Evolutionary conservation across 2,797 vertebrate species (phyloP), one percentile per base, ranked within the genome.

Genomic region (Phataginus tetradactyla): DNA sequence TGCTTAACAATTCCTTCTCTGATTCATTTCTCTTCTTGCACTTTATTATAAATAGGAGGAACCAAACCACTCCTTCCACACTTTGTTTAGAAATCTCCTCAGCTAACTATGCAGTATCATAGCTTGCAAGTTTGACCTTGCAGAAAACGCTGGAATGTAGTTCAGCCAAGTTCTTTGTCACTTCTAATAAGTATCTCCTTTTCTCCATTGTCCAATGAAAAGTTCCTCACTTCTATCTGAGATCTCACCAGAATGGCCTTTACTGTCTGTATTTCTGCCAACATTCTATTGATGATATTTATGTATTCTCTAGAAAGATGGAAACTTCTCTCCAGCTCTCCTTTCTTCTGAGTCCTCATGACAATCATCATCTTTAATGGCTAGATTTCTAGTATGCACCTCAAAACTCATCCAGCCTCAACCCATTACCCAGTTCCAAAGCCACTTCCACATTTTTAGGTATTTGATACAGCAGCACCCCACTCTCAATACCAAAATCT

Each of bases 31-130:
- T 92, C 61, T 94, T 81, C 20, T 45, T 94, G n/a, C 6, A 18
- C 92, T 93, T 90, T 93, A 85, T 15, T 80, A 11, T 92, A 77
- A 77, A 17, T 23, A 80, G 77, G 17, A 66, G 39, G 71, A 75
- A 59, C 32, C 64, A 74, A 90, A 55, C 7, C 11, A 34, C 29
- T 61, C 23, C 66, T 84, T 45, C 49, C 81, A 71, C 10, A 87
- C 7, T 87, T 92, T 18, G 17, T 39, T 88, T 93, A 85, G 90
- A 80, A 95, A 81, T 90, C 61, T 72, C 18, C 39, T 95, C 29
- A 93, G 86, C 45, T 88, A 89, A 89, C 34, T 80, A 64, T 64
- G 20, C 20, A 80, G 5, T 71, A 81, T 90, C n/a, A 77, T 59
- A 71, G 59, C 53, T 86, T 75, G 20, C n/a, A 90, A 66, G 49